Conservation (phyloP, 2,888 invertebrate species). For the Diplazon laetatorius region DNA sequence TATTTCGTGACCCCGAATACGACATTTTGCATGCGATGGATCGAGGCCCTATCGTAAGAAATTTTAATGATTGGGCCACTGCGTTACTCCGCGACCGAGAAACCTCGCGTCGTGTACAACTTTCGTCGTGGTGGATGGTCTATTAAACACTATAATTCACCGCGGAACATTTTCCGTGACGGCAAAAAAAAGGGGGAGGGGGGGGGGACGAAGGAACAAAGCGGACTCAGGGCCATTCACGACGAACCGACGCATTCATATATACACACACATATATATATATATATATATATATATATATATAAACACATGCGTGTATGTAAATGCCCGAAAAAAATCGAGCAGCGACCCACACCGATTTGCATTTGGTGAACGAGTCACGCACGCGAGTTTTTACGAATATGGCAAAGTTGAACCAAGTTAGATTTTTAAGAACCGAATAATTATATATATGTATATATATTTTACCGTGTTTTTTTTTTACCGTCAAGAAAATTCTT, state of each 20-base stretch:
- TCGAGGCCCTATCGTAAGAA: conserved; percentile 29
- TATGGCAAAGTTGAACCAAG: conserved; percentile 33
- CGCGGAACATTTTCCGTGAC: conserved; percentile 44
- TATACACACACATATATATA: conserved; percentile 3
- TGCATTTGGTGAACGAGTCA: conserved; percentile 16
- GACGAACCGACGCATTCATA: conserved; percentile 4
- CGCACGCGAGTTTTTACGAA: conserved; percentile 30
- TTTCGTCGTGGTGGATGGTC: conserved; percentile 3
- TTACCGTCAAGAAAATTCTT: background rate
- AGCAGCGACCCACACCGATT: conserved; percentile 29
- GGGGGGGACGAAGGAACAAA: background rate
- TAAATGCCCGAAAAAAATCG: conserved; percentile 12
- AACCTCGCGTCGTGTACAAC: background rate
- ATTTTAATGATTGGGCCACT: conserved; percentile 65
- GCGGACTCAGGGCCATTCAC: conserved; percentile 18
- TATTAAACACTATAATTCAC: conserved; percentile 23
- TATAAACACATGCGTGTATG: conserved; percentile 3
- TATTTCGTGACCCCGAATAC: conserved; percentile 77
- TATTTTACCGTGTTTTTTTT: too few relatives aligned
- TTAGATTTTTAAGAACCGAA: conserved; percentile 9
- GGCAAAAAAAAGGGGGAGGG: conserved; percentile 1
- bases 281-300: background rate
- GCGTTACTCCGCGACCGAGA: conserved; percentile 26
- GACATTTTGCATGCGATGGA: conserved; percentile 70
- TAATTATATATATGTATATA: background rate